Base-by-base conservation (phyloP, 2,888 invertebrate genomes). In the Urechis unicinctus region DNA sequence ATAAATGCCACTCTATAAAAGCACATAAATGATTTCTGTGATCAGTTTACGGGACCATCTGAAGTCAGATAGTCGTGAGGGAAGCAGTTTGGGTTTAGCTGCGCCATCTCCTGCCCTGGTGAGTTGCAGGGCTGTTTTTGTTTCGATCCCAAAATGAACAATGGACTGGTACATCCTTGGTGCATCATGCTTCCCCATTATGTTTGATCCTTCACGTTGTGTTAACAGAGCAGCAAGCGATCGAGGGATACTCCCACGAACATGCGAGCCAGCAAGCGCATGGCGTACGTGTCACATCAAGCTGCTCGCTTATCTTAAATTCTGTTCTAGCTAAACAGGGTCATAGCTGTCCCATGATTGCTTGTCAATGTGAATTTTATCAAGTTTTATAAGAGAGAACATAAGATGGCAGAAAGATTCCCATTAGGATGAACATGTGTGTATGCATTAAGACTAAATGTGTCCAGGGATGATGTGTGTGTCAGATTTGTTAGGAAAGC, bases 241-340 rank as follows among this genome's bases (percentile, higher is more conserved):
- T 47, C 48, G 22, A 59, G 46, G 26, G 59, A 57, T 24, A 50
- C 51, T 36, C 57, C 51, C 29, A 41, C 24, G 52, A 25, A 42
- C 3, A 82, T 89, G 63, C 86, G 86, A 68, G 88, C 91, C 41
- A 86, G 88, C 0, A 88, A 88, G 67, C 85, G 89, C 65, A 80
- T 92, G 61, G 90, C 90, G 73, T 89, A 89, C 81, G 36, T 36
- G n/a, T n/a, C n/a, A n/a, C n/a, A n/a, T n/a, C n/a, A n/a, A n/a
- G n/a, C n/a, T n/a, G n/a, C n/a, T n/a, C n/a, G n/a, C n/a, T n/a
- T n/a, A n/a, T n/a, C n/a, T n/a, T n/a, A n/a, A n/a, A n/a, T n/a
- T n/a, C n/a, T n/a, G n/a, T n/a, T n/a, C n/a, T n/a, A n/a, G n/a
- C n/a, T n/a, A n/a, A n/a, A n/a, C n/a, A n/a, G n/a, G n/a, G n/a